These are phyloP conservation scores for Mormyrus lacerda DNA, from an alignment of 2,113 vertebrate species.

Conservation along the genomic window DNA sequence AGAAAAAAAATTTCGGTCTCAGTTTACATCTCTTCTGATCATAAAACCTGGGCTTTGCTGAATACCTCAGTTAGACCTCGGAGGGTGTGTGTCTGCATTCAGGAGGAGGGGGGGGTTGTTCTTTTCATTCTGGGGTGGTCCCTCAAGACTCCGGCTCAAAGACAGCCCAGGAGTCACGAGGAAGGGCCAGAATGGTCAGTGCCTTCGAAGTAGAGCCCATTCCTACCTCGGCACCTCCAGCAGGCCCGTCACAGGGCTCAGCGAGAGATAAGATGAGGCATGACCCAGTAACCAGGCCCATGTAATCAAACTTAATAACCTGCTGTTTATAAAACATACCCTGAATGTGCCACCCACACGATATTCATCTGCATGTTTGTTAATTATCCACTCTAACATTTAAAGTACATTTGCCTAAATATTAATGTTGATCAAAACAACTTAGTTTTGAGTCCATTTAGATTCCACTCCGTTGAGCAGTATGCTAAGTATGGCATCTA, in stretches of 20 bases:
- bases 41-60: constrained; percentile 29
- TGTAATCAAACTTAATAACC: background rate
- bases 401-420: background rate
- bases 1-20: constrained; percentile 18
- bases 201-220: background rate
- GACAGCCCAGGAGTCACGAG: background rate
- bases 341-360: background rate
- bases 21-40: constrained; percentile 23
- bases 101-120: constrained; percentile 21
- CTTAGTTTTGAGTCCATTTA: background rate
- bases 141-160: background rate
- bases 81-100: constrained; percentile 8
- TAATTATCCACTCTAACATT: background rate
- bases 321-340: background rate
- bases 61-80: constrained; percentile 15
- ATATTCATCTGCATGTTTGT: background rate
- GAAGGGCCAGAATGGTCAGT: background rate
- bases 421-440: background rate
- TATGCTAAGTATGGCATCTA: background rate
- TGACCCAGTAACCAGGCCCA: background rate
- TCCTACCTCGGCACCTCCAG: background rate
- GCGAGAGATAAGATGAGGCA: background rate
- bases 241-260: background rate
- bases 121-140: constrained; percentile 25
- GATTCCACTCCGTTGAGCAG: background rate